These are phyloP conservation scores for Dicycla oo DNA, from an alignment of 2,888 invertebrate species.

Conservation along the genomic window DNA sequence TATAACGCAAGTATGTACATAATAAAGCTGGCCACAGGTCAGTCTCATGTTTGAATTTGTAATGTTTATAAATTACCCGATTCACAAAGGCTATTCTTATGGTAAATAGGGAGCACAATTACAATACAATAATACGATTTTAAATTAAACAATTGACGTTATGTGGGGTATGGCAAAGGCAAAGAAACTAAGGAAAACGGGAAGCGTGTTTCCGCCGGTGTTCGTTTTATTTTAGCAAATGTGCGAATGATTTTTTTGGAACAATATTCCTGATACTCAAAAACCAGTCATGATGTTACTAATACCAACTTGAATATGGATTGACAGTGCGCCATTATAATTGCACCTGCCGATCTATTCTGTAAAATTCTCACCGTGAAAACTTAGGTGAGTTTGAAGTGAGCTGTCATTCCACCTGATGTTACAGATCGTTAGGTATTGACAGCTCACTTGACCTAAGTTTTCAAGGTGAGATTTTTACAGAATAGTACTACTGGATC, in stretches of 20 bases:
- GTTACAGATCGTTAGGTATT: too few relatives aligned
- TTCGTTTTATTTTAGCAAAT: conserved; percentile 22
- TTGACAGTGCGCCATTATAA: not conserved
- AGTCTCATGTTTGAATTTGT: conserved; percentile 60
- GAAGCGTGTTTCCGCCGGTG: conserved; percentile 28
- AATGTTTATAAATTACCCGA: conserved; percentile 67
- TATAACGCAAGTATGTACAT: conserved; percentile 59
- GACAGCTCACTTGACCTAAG: too few relatives aligned
- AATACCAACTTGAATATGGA: not conserved
- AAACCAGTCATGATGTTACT: too few relatives aligned
- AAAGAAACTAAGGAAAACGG: conserved; percentile 47
- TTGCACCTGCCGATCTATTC: too few relatives aligned
- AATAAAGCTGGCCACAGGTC: conserved; percentile 57
- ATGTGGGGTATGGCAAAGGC: conserved; percentile 54
- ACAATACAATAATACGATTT: conserved; percentile 67
- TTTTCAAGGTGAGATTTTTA: too few relatives aligned
- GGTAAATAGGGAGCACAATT: conserved; percentile 60
- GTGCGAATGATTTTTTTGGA: not conserved
- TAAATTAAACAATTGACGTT: conserved; percentile 66
- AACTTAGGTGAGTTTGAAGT: too few relatives aligned
- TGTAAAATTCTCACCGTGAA: too few relatives aligned
- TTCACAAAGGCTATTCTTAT: conserved; percentile 66
- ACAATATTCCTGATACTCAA: not conserved
- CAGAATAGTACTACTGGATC: too few relatives aligned
- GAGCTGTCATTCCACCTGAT: too few relatives aligned